phyloP scores from a whole-genome alignment of 2,888 invertebrate genomes.

The Anthrax anthrax region DNA sequence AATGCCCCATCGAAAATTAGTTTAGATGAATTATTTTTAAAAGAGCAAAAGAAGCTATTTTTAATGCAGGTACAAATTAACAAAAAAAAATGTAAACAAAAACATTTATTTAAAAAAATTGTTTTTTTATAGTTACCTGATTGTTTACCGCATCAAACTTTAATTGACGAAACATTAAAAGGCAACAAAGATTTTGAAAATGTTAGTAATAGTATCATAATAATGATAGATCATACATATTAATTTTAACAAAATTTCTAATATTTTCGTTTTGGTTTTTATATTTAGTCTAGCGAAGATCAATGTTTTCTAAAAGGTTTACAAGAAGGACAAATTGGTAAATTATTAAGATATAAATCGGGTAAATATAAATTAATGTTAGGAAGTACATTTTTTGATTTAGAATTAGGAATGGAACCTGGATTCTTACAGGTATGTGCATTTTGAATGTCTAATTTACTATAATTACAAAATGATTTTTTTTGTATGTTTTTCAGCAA shows the following conservation, averaged over 20 bases:
- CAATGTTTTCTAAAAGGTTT: slow-evolving; percentile 21
- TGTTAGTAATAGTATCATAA: no score
- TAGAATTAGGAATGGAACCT: slow-evolving; percentile 42
- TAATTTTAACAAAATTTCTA: no score
- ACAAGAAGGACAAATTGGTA: slow-evolving; percentile 45
- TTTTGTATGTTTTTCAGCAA: slow-evolving; percentile 25
- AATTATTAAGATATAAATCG: slow-evolving; percentile 41
- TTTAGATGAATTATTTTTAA: slow-evolving; percentile 22
- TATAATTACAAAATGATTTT: not conserved
- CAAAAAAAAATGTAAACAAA: not conserved
- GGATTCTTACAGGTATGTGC: slow-evolving; percentile 37
- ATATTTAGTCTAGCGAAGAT: not conserved
- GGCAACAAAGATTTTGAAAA: no score
- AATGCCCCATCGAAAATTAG: slow-evolving; percentile 22
- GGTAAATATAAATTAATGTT: slow-evolving; percentile 41
- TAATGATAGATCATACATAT: no score
- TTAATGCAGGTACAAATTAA: slow-evolving; percentile 23
- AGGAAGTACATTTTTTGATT: slow-evolving; percentile 43
- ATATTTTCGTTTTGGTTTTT: no score
- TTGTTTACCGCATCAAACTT: slow-evolving; percentile 20
- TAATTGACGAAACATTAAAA: not conserved
- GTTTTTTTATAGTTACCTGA: slow-evolving; percentile 25
- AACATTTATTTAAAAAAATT: not conserved
- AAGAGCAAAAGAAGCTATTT: slow-evolving; percentile 24
- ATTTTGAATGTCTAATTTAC: no score